Conservation (phyloP, 37 sponge, comb jelly and placozoan genomes). For the Eunapius fragilis region DNA sequence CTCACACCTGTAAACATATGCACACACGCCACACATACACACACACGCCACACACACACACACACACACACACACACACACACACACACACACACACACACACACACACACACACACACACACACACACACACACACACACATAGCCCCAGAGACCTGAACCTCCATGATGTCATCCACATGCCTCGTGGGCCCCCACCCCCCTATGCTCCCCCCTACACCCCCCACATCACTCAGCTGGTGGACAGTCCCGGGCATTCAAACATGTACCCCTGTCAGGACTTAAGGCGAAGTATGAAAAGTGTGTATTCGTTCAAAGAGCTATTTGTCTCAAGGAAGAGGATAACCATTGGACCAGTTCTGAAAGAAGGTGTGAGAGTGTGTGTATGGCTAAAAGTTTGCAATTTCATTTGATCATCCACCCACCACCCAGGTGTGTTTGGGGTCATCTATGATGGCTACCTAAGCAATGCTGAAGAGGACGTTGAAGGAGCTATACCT, state of each 20-base stretch:
- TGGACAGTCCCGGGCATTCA: slow-evolving; percentile 27
- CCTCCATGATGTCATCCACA: slow-evolving; percentile 35
- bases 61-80: slow-evolving; percentile 1
- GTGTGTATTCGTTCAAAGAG: slow-evolving; percentile 56
- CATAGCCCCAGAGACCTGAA: slow-evolving; percentile 18
- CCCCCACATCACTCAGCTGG: background rate
- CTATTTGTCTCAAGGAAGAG: slow-evolving; percentile 64
- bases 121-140: background rate
- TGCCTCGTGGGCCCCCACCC: background rate
- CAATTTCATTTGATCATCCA: background rate
- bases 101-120: slow-evolving; percentile 34
- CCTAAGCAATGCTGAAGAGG: slow-evolving; percentile 83
- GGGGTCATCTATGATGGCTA: slow-evolving; percentile 78
- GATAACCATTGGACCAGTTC: slow-evolving; percentile 52
- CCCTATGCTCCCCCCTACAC: slow-evolving; percentile 6
- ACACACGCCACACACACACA: slow-evolving; percentile 18
- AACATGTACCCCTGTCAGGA: slow-evolving; percentile 17
- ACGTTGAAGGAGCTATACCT: slow-evolving; percentile 68
- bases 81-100: slow-evolving; percentile 31
- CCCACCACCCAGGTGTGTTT: slow-evolving; percentile 57
- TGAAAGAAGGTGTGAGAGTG: slow-evolving; percentile 67
- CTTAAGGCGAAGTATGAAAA: slow-evolving; percentile 31
- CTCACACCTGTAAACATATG: background rate
- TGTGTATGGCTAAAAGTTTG: background rate
- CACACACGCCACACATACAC: slow-evolving; percentile 25